Base-by-base conservation (phyloP, 2,888 invertebrate genomes). In the Folsomia manolachei region DNA sequence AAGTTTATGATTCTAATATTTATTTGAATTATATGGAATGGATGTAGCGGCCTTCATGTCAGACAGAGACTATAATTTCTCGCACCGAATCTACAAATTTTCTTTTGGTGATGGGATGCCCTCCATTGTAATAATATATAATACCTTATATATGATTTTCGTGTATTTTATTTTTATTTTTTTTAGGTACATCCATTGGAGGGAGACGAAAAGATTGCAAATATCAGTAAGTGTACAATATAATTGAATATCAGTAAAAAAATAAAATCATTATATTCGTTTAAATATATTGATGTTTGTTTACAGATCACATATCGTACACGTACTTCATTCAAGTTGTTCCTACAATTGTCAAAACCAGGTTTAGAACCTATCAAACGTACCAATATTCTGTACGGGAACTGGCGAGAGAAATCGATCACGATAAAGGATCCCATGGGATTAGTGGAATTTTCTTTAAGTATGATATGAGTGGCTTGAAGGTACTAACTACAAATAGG, bases 161-260 rank as follows among this genome's bases (percentile, higher is more conserved):
- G n/a, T n/a, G n/a, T n/a, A n/a, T n/a, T n/a, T n/a, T n/a, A n/a
- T n/a, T n/a, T n/a, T n/a, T n/a, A n/a, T n/a, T n/a, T n/a, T n/a
- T n/a, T n/a, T n/a, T n/a, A n/a, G n/a, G n/a, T 99, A 75, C 94
- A 97, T 84, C 97, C 98, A 0, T 85, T 99, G 71, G 97, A 98
- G 86, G 97, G 96, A 14, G 97, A 96, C 83, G 94, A 97, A 83
- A 91, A 93, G 83, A 87, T 94, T 69, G 88, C 95, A 1, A 82
- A 84, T 63, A 84, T 86, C 71, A 88, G 91, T 90, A 84, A 85
- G 87, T 84, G 72, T 23, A 7, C 27, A 24, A 1, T 27, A n/a
- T n/a, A 39, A 24, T 21, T 52, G 63, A 27, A 69, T 27, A 18
- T 14, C 27, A 14, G n/a, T 51, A 67, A 51, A 63, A 27, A 25